Base-by-base conservation (phyloP, 2,113 vertebrate species). In the Otis tarda region DNA sequence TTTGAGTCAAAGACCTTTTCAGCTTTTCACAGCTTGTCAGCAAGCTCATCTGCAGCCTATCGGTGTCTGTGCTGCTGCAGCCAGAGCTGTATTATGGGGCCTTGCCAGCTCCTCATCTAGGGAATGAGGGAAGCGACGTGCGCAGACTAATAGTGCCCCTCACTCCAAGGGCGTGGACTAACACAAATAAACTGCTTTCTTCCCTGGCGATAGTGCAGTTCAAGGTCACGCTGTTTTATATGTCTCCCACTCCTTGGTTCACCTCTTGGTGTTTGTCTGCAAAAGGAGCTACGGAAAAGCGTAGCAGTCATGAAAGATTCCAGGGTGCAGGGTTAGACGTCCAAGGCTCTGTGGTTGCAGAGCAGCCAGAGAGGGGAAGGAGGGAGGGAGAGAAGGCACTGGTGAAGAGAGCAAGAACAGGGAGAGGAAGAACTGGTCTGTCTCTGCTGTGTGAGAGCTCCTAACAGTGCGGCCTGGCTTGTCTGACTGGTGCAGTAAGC, bases 361-460 rank as follows among this genome's bases (percentile, higher is more conserved):
- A 81, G 27, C 14, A 55, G n/a, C 59, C n/a, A 59, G 61, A 50
- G 33, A 64, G 15, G 18, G 5, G 39, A 68, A 59, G 6, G 27
- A 49, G 52, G 16, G 12, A 56, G 7, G 39, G 23, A 80, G 16
- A 16, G 11, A 65, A 74, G 14, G 22, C 55, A 74, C 12, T 1
- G 0, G 3, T 4, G 4, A 68, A 85, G 19, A 2, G 13, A 67
- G 4, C 16, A 15, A 49, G 28, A 77, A 77, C 0, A 0, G 0
- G 1, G 6, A 76, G 56, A 82, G 28, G 25, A 90, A 76, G 9
- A 91, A 45, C 12, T 31, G 25, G 28, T 33, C 11, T 65, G 30
- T 43, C 35, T 76, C 20, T 63, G 31, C 37, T 20, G 5, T 50
- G 10, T 65, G 10, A 90, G 24, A 67, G 12, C 5, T 90, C 47